These are phyloP conservation scores for Drosophila simulans DNA, from an alignment of 1,140 invertebrate species.

Conservation along the genomic window DNA sequence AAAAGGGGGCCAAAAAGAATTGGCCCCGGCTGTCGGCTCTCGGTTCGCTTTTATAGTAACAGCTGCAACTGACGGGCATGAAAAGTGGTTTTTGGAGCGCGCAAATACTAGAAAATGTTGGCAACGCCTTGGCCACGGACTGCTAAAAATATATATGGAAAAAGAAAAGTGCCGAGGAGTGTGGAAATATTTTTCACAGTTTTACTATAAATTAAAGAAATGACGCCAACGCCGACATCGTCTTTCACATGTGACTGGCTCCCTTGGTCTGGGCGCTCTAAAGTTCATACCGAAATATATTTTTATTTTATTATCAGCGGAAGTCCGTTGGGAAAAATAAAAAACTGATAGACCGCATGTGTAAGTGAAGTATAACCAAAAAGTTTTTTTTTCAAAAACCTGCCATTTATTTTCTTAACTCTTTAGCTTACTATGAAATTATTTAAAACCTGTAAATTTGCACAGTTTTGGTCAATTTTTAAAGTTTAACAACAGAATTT, in stretches of 20 bases:
- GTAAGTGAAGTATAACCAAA: constrained; percentile 9
- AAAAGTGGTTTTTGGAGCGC: constrained; percentile 76
- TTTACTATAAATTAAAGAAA: constrained; percentile 72
- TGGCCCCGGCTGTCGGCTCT: constrained; percentile 48
- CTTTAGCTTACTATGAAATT: background rate
- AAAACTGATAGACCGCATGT: constrained; percentile 14
- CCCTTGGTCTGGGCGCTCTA: constrained; percentile 23
- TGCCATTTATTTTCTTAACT: background rate
- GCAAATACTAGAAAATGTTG: constrained; percentile 63
- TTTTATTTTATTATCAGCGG: constrained; percentile 67
- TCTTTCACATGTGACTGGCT: constrained; percentile 63
- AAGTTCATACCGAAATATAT: constrained; percentile 72
- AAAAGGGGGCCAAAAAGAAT: constrained; percentile 35
- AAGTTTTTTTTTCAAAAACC: background rate
- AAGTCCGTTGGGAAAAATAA: constrained; percentile 33
- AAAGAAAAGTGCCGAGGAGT: constrained; percentile 16
- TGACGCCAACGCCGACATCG: constrained; percentile 42
- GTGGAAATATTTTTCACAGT: constrained; percentile 61
- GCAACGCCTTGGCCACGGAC: constrained; percentile 30
- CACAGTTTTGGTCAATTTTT: too few species aligned
- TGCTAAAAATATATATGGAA: constrained; percentile 30
- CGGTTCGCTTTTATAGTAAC: constrained; percentile 63
- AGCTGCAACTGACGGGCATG: constrained; percentile 81
- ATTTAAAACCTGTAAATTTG: too few species aligned
- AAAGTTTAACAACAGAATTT: too few species aligned